A percentile compares a stretch with the other conserved stretches of the same genome.
phyloP scores from a whole-genome alignment of 1,140 invertebrate genomes.

The Nasonia longicornis region DNA sequence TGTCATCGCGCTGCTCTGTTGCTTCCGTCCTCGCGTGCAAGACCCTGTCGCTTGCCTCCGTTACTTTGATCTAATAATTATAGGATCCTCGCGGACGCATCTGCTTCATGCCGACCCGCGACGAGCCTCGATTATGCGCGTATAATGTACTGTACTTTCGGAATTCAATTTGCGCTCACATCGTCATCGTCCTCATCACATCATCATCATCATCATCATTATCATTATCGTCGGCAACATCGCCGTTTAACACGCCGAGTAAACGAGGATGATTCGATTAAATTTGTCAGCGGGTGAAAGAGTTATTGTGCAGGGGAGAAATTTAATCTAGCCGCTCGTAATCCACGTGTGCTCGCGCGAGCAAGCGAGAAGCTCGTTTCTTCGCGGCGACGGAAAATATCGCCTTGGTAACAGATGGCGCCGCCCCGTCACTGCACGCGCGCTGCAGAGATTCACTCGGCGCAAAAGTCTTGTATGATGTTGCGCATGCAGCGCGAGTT shows the following conservation, averaged over 20 bases:
- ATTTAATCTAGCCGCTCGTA: background rate
- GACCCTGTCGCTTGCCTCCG: too few species aligned
- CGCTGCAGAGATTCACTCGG: background rate
- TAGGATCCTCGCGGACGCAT: too few species aligned
- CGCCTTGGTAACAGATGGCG: constrained; percentile 25
- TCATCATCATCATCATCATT: too few species aligned
- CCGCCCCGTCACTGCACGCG: background rate
- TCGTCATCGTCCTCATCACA: too few species aligned
- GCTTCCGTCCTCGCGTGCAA: background rate
- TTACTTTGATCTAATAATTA: constrained; percentile 52
- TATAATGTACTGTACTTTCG: too few species aligned
- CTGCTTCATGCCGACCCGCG: too few species aligned
- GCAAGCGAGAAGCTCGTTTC: background rate
- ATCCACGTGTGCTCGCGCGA: background rate
- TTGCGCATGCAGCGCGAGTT: background rate
- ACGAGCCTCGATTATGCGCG: too few species aligned
- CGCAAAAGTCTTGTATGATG: background rate
- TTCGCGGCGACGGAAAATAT: constrained; percentile 19
- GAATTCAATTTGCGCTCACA: too few species aligned
- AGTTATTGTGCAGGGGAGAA: background rate
- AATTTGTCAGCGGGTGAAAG: background rate
- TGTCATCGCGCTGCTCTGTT: background rate
- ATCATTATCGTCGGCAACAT: too few species aligned
- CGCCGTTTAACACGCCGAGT: background rate
- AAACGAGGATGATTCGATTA: constrained; percentile 3